A percentile compares a stretch with the other conserved stretches of the same genome.
Conservation (phyloP, 2,888 invertebrate species). For the Boloria selene region DNA sequence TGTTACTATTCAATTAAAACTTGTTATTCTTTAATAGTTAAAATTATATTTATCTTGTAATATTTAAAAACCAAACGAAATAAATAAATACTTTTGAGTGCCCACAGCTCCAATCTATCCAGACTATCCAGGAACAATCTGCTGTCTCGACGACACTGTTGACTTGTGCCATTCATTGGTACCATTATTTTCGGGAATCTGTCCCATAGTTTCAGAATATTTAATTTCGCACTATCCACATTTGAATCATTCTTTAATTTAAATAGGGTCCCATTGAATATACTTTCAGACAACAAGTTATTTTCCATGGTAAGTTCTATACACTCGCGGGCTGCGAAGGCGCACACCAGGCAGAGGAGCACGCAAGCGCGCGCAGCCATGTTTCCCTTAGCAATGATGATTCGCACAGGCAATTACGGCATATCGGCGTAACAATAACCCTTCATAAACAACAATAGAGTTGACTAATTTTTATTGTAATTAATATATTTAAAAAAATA, state of each 20-base stretch:
- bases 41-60: not conserved
- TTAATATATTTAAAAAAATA: constrained; percentile 3
- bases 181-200: no score
- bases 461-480: constrained; percentile 39
- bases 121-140: no score
- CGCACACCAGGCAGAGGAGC: no score
- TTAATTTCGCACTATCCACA: constrained; percentile 55
- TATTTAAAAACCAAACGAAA: not conserved
- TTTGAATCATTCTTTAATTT: constrained; percentile 61
- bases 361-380: constrained; percentile 77
- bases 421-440: constrained; percentile 48
- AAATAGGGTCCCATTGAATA: constrained; percentile 65
- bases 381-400: constrained; percentile 62
- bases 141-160: no score
- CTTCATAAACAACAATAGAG: constrained; percentile 43
- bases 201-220: constrained; percentile 68
- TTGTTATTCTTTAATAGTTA: no score
- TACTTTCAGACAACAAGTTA: constrained; percentile 55
- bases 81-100: constrained; percentile 77
- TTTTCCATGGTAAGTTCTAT: constrained; percentile 69
- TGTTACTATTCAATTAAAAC: no score
- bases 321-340: constrained; percentile 67
- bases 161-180: no score
- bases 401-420: constrained; percentile 45
- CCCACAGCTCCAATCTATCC: constrained; percentile 75